Conservation (phyloP, 2,797 vertebrate species). For the Darevskia nairensis region DNA sequence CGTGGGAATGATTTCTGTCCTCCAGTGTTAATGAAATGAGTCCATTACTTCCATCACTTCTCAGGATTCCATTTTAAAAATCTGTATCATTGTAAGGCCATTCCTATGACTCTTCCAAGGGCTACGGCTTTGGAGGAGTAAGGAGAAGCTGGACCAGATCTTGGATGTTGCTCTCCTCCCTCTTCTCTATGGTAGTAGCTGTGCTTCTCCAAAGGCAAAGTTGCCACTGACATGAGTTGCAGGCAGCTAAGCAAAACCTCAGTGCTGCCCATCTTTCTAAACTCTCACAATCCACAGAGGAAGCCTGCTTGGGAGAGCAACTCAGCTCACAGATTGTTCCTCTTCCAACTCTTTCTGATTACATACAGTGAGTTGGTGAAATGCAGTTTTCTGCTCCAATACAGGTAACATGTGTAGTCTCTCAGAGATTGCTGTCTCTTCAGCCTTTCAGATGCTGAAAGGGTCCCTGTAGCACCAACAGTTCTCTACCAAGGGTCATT, state of each 20-base stretch:
- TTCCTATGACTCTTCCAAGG: not conserved
- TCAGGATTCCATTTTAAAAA: not conserved
- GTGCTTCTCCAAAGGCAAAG: not conserved
- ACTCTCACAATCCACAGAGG: not conserved
- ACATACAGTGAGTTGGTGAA: not conserved
- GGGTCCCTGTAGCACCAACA: not conserved
- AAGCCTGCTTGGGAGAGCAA: not conserved
- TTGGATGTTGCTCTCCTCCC: not conserved
- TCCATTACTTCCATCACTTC: not conserved
- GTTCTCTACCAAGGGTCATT: not conserved
- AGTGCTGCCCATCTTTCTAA: not conserved
- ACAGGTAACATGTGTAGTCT: not conserved
- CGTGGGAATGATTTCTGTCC: not conserved
- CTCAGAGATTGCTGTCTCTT: not conserved
- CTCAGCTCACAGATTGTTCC: not conserved
- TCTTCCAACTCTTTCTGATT: not conserved
- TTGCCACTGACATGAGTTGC: too few relatives aligned
- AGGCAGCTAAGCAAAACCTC: too few relatives aligned
- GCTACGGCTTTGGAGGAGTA: not conserved
- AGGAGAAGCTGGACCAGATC: not conserved
- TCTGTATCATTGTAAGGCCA: not conserved
- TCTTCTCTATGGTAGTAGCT: not conserved
- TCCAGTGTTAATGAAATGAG: not conserved
- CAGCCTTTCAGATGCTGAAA: not conserved
- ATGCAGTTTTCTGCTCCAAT: not conserved